Base-by-base conservation (phyloP, 2,888 invertebrate genomes). In the Carpatolechia fugitivella region DNA sequence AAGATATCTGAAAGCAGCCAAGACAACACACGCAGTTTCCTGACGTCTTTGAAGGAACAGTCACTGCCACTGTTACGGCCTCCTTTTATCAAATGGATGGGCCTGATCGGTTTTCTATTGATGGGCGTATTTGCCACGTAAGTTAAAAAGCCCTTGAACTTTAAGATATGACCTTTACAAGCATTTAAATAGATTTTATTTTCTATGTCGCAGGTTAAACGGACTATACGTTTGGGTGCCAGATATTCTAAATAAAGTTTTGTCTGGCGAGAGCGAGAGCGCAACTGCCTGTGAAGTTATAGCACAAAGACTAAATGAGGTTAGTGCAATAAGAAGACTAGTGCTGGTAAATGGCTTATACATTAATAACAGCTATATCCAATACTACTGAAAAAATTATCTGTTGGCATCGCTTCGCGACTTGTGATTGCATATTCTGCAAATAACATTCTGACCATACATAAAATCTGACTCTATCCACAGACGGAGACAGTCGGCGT, bases 111-210 rank as follows among this genome's bases (percentile, higher is more conserved):
- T 46, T 77, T 82, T 48, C 85, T 94, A 13, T 90, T 93, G 64
- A 93, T 93, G 65, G 89, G 92, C 7, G 91, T 93, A 66, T 93
- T 94, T 91, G 90, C 93, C 68, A 91, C 92, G 94, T 94, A 82
- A 91, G 91, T 87, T 54, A 50, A 18, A 18, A 10, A 20, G 40
- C 7, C 16, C 40, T 10, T 35, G 3, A 35, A n/a, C n/a, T n/a
- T n/a, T n/a, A n/a, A n/a, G n/a, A n/a, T n/a, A n/a, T n/a, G n/a
- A n/a, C n/a, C n/a, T n/a, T n/a, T n/a, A n/a, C n/a, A n/a, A n/a
- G n/a, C n/a, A n/a, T n/a, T n/a, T n/a, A n/a, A n/a, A 29, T 13
- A 29, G 13, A 13, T 46, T 30, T 30, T 3, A 5, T n/a, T 47
- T 30, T 31, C 7, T 13, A 10, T 31, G 14, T 73, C 80, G 55